These are phyloP conservation scores for Manduca sexta DNA, from an alignment of 1,140 invertebrate species.

Conservation along the genomic window DNA sequence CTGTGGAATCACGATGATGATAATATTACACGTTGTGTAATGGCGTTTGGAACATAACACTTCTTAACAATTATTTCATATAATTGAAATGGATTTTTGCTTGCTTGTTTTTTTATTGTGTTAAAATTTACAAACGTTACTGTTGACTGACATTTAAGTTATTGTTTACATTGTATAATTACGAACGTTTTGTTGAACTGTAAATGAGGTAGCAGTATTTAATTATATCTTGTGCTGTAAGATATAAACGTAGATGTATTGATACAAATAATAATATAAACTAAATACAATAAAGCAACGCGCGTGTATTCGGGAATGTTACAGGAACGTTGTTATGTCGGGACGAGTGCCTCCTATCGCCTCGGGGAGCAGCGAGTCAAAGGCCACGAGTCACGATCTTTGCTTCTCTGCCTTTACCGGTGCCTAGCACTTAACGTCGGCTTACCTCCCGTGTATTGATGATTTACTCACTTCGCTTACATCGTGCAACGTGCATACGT, in stretches of 20 bases:
- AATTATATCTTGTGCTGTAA: too few relatives aligned
- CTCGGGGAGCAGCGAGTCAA: constrained; percentile 34
- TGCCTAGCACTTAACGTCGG: constrained; percentile 11
- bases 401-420: constrained; percentile 28
- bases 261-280: too few relatives aligned
- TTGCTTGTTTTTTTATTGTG: not conserved
- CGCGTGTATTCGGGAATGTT: not conserved
- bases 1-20: constrained; percentile 50
- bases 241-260: too few relatives aligned
- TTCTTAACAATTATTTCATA: constrained; percentile 21
- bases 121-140: not conserved
- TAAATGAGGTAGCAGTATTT: too few relatives aligned
- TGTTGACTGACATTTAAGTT: too few relatives aligned
- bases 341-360: constrained; percentile 26
- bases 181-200: too few relatives aligned
- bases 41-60: constrained; percentile 30
- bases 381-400: constrained; percentile 39
- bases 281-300: too few relatives aligned
- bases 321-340: constrained; percentile 9
- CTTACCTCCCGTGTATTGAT: constrained; percentile 1
- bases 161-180: too few relatives aligned
- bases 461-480: constrained; percentile 1
- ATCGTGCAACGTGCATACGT: not conserved
- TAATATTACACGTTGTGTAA: constrained; percentile 44
- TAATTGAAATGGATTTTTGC: constrained; percentile 17